Percentiles rank a stretch among this genome's conserved stretches.
Evolutionary conservation across 2,797 vertebrate species (phyloP).

Genomic region (Coracias cyanogaster): DNA sequence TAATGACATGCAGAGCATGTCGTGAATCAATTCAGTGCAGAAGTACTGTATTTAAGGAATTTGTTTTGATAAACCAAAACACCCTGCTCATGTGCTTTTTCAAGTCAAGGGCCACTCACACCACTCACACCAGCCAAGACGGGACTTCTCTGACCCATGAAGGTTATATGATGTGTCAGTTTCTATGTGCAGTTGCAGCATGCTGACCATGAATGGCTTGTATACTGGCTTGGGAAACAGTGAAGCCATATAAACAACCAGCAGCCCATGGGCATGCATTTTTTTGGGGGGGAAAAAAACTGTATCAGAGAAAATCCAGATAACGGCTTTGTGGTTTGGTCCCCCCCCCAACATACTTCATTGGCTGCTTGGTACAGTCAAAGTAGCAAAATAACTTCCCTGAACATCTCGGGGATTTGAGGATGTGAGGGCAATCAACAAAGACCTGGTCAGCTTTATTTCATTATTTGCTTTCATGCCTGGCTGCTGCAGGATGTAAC

Average conservation of each 20-base stretch:
- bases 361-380: background rate
- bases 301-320: background rate
- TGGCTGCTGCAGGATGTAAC: slow-evolving; percentile 14
- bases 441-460: background rate
- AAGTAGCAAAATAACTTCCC: background rate
- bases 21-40: background rate
- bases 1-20: background rate
- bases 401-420: background rate
- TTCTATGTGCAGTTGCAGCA: background rate
- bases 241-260: background rate
- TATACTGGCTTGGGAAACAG: background rate
- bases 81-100: background rate
- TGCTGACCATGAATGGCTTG: background rate
- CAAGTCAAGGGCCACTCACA: background rate
- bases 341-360: background rate
- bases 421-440: background rate
- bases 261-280: background rate
- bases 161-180: background rate
- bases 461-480: background rate
- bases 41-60: background rate
- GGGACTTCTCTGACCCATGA: background rate
- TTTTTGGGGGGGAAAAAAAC: background rate
- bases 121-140: background rate
- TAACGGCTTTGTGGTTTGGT: background rate
- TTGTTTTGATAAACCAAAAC: background rate